These are phyloP conservation scores for Okamejei kenojei DNA, from an alignment of 2,797 vertebrate genomes.

Conservation along the genomic window DNA sequence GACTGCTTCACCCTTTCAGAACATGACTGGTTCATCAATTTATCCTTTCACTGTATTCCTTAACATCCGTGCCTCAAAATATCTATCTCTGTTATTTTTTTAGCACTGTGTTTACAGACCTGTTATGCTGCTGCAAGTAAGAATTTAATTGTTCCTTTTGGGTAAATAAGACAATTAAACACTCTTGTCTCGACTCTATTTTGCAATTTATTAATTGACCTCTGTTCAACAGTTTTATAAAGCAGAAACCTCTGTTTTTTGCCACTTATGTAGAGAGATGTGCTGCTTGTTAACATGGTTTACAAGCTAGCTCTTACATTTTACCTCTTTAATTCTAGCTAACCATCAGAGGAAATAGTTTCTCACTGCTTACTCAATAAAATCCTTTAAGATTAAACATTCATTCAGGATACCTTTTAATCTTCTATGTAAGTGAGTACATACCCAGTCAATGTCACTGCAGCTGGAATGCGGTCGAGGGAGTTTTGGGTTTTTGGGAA, in stretches of 20 bases:
- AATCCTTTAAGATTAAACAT: not conserved
- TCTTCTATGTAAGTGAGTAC: not conserved
- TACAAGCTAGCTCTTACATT: not conserved
- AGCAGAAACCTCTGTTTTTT: not conserved
- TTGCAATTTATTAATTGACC: not conserved
- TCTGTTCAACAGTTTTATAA: not conserved
- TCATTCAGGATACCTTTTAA: not conserved
- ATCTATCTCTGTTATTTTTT: too few species aligned
- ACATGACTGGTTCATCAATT: not conserved
- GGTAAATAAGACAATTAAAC: too few species aligned
- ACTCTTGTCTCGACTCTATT: not conserved
- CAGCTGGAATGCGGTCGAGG: not conserved
- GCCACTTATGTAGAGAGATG: not conserved
- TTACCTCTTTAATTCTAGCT: not conserved
- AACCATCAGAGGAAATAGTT: not conserved
- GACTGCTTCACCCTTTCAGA: not conserved
- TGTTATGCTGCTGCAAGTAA: too few species aligned
- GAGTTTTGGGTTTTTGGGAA: not conserved
- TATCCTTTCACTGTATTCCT: not conserved
- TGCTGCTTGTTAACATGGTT: not conserved
- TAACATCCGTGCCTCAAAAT: not conserved
- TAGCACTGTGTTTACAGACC: too few species aligned
- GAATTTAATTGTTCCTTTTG: too few species aligned
- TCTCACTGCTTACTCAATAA: not conserved
- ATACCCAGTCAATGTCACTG: not conserved